Base-by-base conservation (phyloP, 2,888 invertebrate species). In the Drosophila testacea region DNA sequence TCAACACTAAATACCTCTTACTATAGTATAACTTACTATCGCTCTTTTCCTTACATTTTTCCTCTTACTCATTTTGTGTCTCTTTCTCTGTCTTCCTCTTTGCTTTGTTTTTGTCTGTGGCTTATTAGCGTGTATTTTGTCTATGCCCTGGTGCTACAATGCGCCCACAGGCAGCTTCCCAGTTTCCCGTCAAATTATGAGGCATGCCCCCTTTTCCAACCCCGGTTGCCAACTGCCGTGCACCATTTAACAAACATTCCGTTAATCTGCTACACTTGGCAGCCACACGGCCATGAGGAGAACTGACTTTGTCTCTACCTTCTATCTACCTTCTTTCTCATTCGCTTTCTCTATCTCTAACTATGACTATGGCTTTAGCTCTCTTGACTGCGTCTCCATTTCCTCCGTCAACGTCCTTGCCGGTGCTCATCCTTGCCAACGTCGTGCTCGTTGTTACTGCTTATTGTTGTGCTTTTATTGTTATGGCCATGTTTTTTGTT, bases 251-350 rank as follows among this genome's bases (percentile, higher is more conserved):
- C 83, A 85, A 88, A 85, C 83, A 84, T 84, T 85, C 73, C 77
- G 83, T 83, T 85, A 85, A 85, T 83, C 84, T 88, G 86, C 81
- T 81, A 88, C 83, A 83, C 83, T 84, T 86, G 83, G 73, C 83
- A 77, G 79, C 54, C 79, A 64, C 82, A 81, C 73, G 82, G 73
- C 87, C 83, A 73, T 69, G 67, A 81, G 69, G 46, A 65, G 32
- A 65, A 56, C 54, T 59, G 48, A 30, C 66, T 32, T 22, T 52
- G 47, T 27, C 11, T 50, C 51, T 52, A 1, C 10, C 7, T 6
- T n/a, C 11, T 50, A 4, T 41, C 16, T 16, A 1, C 2, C 16
- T 11, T 50, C 11, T 2, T 0, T 39, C 52, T 16, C 13, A 28
- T 4, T 16, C 16, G n/a, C 39, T 11, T 2, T 41, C 32, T 9